Base-by-base conservation (phyloP, 2,113 vertebrate genomes). In the Galbula dea region DNA sequence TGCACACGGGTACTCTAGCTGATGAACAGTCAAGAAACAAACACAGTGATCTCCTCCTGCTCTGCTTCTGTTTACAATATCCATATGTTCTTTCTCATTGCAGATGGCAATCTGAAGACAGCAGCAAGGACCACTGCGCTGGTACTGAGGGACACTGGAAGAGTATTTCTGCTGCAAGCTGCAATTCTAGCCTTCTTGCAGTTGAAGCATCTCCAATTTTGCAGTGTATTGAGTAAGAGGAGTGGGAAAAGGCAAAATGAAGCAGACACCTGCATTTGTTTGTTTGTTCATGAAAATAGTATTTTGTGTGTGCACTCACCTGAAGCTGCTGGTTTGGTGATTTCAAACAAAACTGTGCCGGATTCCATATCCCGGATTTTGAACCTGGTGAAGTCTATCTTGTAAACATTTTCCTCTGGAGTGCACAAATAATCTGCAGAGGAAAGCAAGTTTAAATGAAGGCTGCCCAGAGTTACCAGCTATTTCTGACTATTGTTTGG, bases 361-460 rank as follows among this genome's bases (percentile, higher is more conserved):
- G 99, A 99, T 94, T 99, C 99, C 99, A 99, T 99, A 97, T 99
- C 99, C 15, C 99, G 98, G 96, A 99, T 99, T 97, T 99, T 99
- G 95, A 99, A 99, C 96, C 99, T 97, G 89, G 99, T 98, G 96
- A 99, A 99, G 96, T 99, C 99, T 34, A 99, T 99, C 98, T 98
- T 99, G 97, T 99, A 99, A 88, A 99, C 97, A 11, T 99, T 99
- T 96, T 99, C 98, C 93, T 99, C 99, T 2, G 99, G 99, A 76
- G 98, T 98, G 94, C 99, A 99, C 66, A 99, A 97, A 91, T 99
- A 99, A 97, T 99, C 99, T 99, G 97, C 67, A 95, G 85, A 75
- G 90, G 85, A 90, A 81, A 92, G 45, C 9, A 52, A 69, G 52
- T 72, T 48, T 5, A 57, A 51, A 73, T 78, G 63, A 87, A 78